These are phyloP conservation scores for Myathropa florea DNA, from an alignment of 2,888 invertebrate species.

Conservation along the genomic window DNA sequence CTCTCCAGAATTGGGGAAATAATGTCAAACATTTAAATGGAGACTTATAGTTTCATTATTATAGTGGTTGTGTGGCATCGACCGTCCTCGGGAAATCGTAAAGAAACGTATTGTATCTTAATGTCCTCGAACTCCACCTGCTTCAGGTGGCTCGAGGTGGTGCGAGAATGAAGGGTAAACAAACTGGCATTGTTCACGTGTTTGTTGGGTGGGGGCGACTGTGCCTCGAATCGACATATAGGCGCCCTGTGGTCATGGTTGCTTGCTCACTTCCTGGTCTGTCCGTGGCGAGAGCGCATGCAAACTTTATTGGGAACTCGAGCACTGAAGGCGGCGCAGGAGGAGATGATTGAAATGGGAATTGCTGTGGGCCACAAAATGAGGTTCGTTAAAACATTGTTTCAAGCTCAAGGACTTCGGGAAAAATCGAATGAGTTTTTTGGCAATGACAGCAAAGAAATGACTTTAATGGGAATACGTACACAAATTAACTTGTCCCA, in stretches of 20 bases:
- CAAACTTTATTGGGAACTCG: not conserved
- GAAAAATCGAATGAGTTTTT: not conserved
- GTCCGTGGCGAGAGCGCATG: not conserved
- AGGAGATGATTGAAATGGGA: not conserved
- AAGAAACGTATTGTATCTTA: not conserved
- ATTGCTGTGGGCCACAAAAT: not conserved
- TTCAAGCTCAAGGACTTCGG: not conserved
- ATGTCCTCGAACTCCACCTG: not conserved
- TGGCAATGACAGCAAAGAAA: no score
- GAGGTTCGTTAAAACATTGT: not conserved
- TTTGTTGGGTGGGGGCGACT: not conserved
- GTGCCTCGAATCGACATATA: not conserved
- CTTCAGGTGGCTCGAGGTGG: not conserved
- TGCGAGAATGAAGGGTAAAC: not conserved
- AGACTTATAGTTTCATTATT: conserved; percentile 8
- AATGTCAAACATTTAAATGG: conserved; percentile 8
- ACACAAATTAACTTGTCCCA: not conserved
- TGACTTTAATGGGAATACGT: not conserved
- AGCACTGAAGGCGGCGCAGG: not conserved
- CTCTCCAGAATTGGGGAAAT: conserved; percentile 17
- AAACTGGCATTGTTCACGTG: not conserved
- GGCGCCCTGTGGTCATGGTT: not conserved
- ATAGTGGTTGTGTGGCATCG: not conserved
- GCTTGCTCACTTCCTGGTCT: not conserved
- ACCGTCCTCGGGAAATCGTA: not conserved